phyloP scores from a whole-genome alignment of 2,888 invertebrate species.

The Amblyjoppa fuscipennis region DNA sequence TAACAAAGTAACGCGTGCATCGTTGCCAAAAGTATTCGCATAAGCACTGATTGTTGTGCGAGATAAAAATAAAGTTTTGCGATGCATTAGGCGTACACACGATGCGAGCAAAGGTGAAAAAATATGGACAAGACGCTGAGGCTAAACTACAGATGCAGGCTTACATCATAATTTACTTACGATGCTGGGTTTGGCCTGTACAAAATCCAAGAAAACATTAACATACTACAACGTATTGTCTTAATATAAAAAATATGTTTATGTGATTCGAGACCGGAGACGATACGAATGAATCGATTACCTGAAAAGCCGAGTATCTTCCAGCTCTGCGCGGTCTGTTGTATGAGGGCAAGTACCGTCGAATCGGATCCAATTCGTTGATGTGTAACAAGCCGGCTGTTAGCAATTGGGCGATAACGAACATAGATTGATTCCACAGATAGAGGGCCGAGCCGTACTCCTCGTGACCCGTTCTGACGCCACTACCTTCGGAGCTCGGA shows the following conservation, averaged over 20 bases:
- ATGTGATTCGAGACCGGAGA: constrained; percentile 1
- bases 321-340: constrained; percentile 96
- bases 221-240: constrained; percentile 15
- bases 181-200: constrained; percentile 88
- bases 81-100: constrained; percentile 4
- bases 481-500: constrained; percentile 88
- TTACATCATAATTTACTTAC: constrained; percentile 86
- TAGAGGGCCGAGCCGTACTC: constrained; percentile 76
- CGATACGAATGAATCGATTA: constrained; percentile 80
- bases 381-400: constrained; percentile 96
- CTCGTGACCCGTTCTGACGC: constrained; percentile 77
- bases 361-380: constrained; percentile 97
- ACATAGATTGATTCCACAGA: constrained; percentile 97
- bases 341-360: constrained; percentile 97
- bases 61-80: not conserved
- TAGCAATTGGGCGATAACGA: constrained; percentile 96
- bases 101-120: not conserved
- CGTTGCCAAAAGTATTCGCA: not conserved
- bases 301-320: constrained; percentile 99
- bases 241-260: constrained; percentile 13
- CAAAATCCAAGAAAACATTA: constrained; percentile 77
- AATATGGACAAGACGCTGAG: not conserved
- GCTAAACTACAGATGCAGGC: constrained; percentile 62
- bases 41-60: not conserved
- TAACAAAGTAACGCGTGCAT: not conserved